phyloP scores from a whole-genome alignment of 92 coral and sea anemone genomes.

The Parazoanthus darwini region DNA sequence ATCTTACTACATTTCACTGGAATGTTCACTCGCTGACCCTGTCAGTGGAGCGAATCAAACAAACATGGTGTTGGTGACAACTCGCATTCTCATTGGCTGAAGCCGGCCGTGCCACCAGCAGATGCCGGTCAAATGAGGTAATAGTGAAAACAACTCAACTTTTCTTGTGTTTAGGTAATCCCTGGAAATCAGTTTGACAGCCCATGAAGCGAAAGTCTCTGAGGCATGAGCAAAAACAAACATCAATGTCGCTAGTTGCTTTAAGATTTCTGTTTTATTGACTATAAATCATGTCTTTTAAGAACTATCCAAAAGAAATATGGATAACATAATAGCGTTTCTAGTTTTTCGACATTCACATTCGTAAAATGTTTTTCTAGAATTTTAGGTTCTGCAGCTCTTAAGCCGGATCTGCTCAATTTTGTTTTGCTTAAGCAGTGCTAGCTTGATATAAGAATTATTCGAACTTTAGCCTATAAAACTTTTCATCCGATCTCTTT shows the following conservation, averaged over 20 bases:
- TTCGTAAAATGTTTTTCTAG: neutral
- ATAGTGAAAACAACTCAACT: conserved; percentile 44
- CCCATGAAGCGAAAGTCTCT: conserved; percentile 11
- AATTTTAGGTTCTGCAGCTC: neutral
- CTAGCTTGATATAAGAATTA: neutral
- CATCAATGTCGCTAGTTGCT: neutral
- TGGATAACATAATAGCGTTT: neutral
- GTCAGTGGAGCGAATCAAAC: conserved; percentile 55
- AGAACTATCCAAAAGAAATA: neutral
- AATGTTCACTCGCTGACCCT: conserved; percentile 47
- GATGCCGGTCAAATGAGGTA: conserved; percentile 90
- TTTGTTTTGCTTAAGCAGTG: neutral
- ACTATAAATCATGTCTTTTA: neutral
- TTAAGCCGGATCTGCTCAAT: neutral
- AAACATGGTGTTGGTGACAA: conserved; percentile 8
- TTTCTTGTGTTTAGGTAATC: conserved; percentile 49
- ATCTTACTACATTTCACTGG: conserved; percentile 49
- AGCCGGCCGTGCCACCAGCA: conserved; percentile 46
- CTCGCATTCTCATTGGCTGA: conserved; percentile 45
- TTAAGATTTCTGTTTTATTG: neutral
- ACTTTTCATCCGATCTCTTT: neutral
- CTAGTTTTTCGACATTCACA: neutral
- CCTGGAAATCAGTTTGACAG: conserved; percentile 24
- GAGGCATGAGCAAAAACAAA: conserved; percentile 17
- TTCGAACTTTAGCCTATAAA: no score